phyloP scores from a whole-genome alignment of 2,797 vertebrate species.

The Ctenopoma multispine region DNA sequence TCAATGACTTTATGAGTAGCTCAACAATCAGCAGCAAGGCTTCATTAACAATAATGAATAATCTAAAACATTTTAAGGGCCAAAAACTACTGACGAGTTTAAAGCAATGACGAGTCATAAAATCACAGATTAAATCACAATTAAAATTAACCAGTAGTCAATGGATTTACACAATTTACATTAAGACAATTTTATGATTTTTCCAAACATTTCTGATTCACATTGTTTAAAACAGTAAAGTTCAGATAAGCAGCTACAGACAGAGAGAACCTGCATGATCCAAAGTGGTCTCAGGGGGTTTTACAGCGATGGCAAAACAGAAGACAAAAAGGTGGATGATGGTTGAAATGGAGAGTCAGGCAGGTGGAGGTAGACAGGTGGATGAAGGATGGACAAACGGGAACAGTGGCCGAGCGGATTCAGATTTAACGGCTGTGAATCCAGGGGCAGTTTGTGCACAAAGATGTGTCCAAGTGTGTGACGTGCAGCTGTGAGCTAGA shows the following conservation, averaged over 20 bases:
- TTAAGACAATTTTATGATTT: neutral
- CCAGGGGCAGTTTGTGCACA: slow-evolving; percentile 51
- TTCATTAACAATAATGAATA: neutral
- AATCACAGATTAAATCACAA: no score
- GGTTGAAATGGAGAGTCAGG: slow-evolving; percentile 22
- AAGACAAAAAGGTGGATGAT: slow-evolving; percentile 4
- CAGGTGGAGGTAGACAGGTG: slow-evolving; percentile 48
- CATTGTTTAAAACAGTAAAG: neutral
- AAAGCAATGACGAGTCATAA: no score
- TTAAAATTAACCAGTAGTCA: neutral
- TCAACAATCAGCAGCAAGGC: neutral
- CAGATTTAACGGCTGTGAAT: slow-evolving; percentile 57
- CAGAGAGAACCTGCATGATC: slow-evolving; percentile 33
- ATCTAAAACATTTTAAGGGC: neutral
- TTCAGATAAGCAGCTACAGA: neutral
- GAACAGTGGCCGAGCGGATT: slow-evolving; percentile 34
- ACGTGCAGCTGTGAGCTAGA: slow-evolving; percentile 32
- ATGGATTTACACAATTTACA: neutral
- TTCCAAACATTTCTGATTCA: neutral
- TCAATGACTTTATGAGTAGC: no score
- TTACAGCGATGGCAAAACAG: slow-evolving; percentile 6
- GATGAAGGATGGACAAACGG: slow-evolving; percentile 29
- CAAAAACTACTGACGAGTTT: neutral
- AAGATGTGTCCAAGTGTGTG: slow-evolving; percentile 44
- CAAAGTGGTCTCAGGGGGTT: slow-evolving; percentile 42